A percentile compares a stretch with the other conserved stretches of the same genome.
phyloP scores from a whole-genome alignment of 2,113 vertebrate species.

The Gulo gulo region DNA sequence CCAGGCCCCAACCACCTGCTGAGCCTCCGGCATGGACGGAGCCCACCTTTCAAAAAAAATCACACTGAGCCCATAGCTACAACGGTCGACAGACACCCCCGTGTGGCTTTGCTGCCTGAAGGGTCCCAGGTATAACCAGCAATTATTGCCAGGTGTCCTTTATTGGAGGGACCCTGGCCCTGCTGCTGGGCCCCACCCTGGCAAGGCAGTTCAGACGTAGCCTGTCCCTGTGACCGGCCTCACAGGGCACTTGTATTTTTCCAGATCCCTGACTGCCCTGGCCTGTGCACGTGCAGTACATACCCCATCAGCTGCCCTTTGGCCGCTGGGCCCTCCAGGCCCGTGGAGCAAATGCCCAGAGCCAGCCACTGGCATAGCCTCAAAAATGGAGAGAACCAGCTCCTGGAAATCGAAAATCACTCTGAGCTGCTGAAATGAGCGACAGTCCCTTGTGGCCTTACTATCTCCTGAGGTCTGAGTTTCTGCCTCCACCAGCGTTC shows the following conservation, averaged over 20 bases:
- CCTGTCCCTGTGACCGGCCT: background rate
- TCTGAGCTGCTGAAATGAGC: background rate
- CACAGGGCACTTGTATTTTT: background rate
- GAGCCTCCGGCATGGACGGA: background rate
- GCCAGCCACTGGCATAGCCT: no score
- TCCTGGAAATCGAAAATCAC: background rate
- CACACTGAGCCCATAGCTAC: background rate
- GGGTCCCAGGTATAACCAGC: background rate
- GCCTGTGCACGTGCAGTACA: background rate
- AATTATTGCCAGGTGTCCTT: background rate
- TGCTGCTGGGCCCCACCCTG: background rate
- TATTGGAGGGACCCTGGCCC: background rate
- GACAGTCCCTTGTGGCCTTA: background rate
- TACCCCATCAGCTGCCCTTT: background rate
- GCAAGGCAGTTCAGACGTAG: background rate
- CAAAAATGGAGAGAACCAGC: background rate
- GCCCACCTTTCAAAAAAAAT: background rate
- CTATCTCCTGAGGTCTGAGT: background rate
- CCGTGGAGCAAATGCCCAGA: no score
- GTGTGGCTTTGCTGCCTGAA: background rate
- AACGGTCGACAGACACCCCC: background rate
- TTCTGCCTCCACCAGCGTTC: background rate
- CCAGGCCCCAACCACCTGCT: background rate
- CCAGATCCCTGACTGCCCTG: background rate
- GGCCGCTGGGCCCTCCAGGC: no score